phyloP scores from a whole-genome alignment of 2,888 invertebrate genomes.

The Arctia plantaginis region DNA sequence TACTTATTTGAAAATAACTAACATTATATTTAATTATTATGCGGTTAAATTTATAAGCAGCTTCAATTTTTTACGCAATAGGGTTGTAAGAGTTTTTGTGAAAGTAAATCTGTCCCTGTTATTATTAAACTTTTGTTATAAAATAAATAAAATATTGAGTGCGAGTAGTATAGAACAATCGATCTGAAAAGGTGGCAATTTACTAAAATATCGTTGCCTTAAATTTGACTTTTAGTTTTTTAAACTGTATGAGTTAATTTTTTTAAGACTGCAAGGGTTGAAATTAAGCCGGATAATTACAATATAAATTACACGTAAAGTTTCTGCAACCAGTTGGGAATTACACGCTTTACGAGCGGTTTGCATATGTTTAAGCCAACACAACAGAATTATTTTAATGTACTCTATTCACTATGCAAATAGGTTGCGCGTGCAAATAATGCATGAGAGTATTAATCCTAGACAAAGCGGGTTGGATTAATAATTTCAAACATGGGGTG shows the following conservation, averaged over 20 bases:
- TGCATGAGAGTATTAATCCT: slow-evolving; percentile 65
- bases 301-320: slow-evolving; percentile 52
- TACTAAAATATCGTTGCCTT: too few relatives aligned
- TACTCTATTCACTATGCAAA: slow-evolving; percentile 72
- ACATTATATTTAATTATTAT: background rate
- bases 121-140: too few relatives aligned
- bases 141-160: too few relatives aligned
- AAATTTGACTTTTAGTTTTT: too few relatives aligned
- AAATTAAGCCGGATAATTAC: slow-evolving; percentile 13
- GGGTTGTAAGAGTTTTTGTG: background rate
- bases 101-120: background rate
- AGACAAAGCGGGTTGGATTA: slow-evolving; percentile 80
- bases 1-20: too few relatives aligned
- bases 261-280: too few relatives aligned
- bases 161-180: too few relatives aligned
- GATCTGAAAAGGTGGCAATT: too few relatives aligned
- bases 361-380: slow-evolving; percentile 40
- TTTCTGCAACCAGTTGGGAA: slow-evolving; percentile 56
- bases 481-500: slow-evolving; percentile 78
- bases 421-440: slow-evolving; percentile 75
- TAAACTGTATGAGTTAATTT: background rate
- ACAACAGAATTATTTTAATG: slow-evolving; percentile 72
- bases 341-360: slow-evolving; percentile 51
- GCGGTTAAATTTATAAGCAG: background rate
- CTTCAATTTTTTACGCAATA: background rate